Conservation (phyloP, 2,113 vertebrate species). For the Menura novaehollandiae region DNA sequence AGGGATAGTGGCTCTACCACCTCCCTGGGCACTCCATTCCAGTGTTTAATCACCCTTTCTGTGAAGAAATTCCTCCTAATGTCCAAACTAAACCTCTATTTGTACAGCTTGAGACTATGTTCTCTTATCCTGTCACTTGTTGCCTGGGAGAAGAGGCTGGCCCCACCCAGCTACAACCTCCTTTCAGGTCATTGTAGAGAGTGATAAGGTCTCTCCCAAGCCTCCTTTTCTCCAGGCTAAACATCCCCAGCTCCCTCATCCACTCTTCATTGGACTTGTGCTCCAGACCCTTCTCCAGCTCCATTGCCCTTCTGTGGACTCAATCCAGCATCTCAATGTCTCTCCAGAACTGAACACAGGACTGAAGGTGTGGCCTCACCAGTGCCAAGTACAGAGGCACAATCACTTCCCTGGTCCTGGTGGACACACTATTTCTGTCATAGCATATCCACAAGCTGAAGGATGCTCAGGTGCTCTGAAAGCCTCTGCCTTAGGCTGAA, state of each 20-base stretch:
- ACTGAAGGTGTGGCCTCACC: neutral
- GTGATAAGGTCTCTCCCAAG: neutral
- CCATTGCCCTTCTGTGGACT: neutral
- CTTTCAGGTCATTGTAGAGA: neutral
- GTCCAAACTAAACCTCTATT: neutral
- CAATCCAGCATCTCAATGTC: neutral
- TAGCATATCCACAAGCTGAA: neutral
- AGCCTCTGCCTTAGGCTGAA: neutral
- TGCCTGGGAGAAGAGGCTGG: neutral
- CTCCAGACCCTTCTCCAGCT: neutral
- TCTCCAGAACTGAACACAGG: neutral
- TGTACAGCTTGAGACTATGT: neutral
- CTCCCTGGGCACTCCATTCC: neutral
- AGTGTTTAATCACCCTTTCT: neutral
- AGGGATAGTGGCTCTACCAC: neutral
- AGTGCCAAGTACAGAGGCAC: neutral
- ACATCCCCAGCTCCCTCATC: neutral
- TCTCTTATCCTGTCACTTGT: neutral
- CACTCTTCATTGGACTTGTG: neutral
- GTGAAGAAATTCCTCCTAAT: neutral
- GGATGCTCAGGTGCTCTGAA: neutral
- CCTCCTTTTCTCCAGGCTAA: neutral
- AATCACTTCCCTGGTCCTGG: neutral
- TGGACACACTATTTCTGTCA: accelerated
- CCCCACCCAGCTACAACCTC: neutral